Evolutionary conservation across 2,888 invertebrate genomes (phyloP), one percentile per base, ranked within the genome.

Genomic region (Anaspis maculata): DNA sequence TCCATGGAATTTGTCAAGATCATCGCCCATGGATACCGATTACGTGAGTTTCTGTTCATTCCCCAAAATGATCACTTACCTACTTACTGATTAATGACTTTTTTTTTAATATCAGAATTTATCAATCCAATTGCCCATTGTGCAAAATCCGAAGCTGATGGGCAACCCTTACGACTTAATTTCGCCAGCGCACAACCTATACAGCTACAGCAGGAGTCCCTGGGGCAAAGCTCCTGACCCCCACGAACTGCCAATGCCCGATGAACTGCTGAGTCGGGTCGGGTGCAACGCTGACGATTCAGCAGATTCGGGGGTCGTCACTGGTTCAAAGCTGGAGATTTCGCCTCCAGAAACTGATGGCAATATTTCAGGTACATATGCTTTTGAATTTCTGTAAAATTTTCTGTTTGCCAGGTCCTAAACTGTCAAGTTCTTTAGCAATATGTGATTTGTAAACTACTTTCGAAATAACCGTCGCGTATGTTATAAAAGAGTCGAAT

Each of bases 161-260:
- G 56, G 56, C 4, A 56, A 57, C 32, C 46, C 56, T 3, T 52
- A 56, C 12, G 47, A 52, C 13, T 49, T 66, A 27, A 56, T 61
- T 30, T 64, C 66, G n/a, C 65, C 66, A 2, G 58, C 59, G 11
- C 50, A 51, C 15, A 47, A 49, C 34, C 42, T 62, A 13, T 37
- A 62, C 25, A 49, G 56, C 2, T 37, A 48, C 16, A 50, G n/a
- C n/a, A n/a, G n/a, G n/a, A n/a, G 52, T 34, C 51, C 57, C 1
- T 50, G 54, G 49, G 23, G 24, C 7, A 32, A 30, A 26, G 53
- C 64, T 5, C 67, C 67, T 3, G 57, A 64, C 35, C 62, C 67
- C 1, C 50, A 52, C 3, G 62, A 64, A 38, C 43, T 68, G 30
- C 68, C 68, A 3, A 49, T 62, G 44, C 68, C 68, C 2, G 62